Evolutionary conservation across 1,140 invertebrate species (phyloP), one percentile per base, ranked within the genome.

Genomic region (Pseudachorutes palmiensis): DNA sequence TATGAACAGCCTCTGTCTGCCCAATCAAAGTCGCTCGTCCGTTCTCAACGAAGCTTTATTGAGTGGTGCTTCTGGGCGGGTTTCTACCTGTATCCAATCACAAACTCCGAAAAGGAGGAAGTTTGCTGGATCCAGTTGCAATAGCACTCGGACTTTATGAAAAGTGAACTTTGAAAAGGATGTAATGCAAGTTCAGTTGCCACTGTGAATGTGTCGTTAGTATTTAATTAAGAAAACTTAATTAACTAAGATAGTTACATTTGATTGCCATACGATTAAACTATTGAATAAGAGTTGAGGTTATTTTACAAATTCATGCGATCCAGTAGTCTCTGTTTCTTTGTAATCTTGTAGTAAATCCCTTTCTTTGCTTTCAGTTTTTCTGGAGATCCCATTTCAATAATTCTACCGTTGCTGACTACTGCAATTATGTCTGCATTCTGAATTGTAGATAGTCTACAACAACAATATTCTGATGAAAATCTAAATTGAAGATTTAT

Each of bases 351-450:
- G 77, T 88, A 87, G 78, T 95, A 95, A 0, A 90, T 81, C 0
- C 91, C 91, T 73, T 85, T 83, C 64, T 82, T 82, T 2, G 81
- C 79, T 24, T 93, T 81, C 2, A 96, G 80, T 76, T 94, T 85
- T 16, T 85, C 81, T 78, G 95, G 92, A 0, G 84, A 89, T 30
- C 92, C 92, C 77, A 84, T 83, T 79, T 94, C 91, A 14, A 84
- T 87, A 51, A 95, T 84, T 22, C 76, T 78, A 71, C 89, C 90
- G 72, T 85, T 84, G 73, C 91, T 84, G 1, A 94, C 80, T 1
- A 93, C 90, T 74, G 86, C 88, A 73, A 92, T 95, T 61, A 84
- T 79, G 78, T 91, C 88, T 1, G 87, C 88, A 76, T 88, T 84
- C 77, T 88, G 84, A 73, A 92, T 87, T 0, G 90, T 92, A 1